Conservation (phyloP, 2,797 vertebrate genomes). For the Coracias cyanogaster region DNA sequence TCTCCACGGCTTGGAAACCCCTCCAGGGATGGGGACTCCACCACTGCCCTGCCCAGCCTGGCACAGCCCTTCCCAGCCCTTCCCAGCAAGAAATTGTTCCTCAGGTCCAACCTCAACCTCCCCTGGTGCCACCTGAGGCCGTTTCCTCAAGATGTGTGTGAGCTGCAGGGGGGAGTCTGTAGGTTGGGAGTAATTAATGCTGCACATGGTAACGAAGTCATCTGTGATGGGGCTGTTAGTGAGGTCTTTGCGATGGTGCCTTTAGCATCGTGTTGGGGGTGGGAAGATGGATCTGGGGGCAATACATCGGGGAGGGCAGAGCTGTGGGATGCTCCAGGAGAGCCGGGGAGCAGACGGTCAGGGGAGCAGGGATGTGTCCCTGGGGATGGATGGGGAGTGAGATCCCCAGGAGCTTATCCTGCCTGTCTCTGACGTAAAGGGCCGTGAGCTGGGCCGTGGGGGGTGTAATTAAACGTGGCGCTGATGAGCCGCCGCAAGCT, state of each 20-base stretch:
- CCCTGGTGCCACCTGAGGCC: background rate
- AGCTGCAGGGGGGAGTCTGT: background rate
- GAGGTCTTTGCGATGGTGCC: rapidly evolving
- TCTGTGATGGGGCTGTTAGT: background rate
- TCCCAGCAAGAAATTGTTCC: too few species aligned
- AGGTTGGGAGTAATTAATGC: background rate
- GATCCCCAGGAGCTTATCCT: background rate
- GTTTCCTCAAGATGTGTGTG: background rate
- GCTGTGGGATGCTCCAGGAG: rapidly evolving
- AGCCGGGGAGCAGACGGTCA: background rate
- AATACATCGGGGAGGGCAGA: rapidly evolving
- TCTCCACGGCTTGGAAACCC: background rate
- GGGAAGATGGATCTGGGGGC: background rate
- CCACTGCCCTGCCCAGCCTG: background rate
- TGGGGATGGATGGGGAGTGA: background rate
- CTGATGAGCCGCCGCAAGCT: constrained; percentile 9
- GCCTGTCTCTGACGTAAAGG: background rate
- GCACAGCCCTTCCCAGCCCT: background rate
- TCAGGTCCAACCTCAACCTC: too few species aligned
- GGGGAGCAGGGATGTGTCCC: background rate
- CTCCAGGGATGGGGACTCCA: background rate
- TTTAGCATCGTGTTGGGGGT: background rate
- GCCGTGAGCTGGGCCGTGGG: rapidly evolving
- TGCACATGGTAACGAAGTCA: rapidly evolving
- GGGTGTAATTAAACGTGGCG: constrained; percentile 16